Base-by-base conservation (phyloP, 2,888 invertebrate species). In the Spialia ferax region DNA sequence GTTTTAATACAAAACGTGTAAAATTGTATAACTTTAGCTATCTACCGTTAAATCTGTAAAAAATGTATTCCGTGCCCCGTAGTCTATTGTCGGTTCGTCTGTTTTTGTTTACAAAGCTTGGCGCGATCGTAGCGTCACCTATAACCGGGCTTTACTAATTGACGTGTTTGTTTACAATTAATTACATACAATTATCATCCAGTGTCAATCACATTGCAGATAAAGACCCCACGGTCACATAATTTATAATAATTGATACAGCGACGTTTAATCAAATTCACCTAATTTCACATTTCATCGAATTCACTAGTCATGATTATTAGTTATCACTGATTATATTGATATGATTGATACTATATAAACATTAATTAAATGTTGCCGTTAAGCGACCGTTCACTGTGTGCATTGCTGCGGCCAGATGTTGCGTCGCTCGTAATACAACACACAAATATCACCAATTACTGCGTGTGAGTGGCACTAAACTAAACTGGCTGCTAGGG, bases 11-110 rank as follows among this genome's bases (percentile, higher is more conserved):
- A 63, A 69, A 69, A 62, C 7, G 52, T 62, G 59, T 71, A 61
- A 66, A 45, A 61, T 70, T 55, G 67, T 67, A 67, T 55, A 67
- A 60, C 42, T 52, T 62, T 52, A 52, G 38, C 52, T 66, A 66
- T 66, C 66, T 66, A 54, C 26, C 3, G 1, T 59, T 54, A 57
- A 26, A 66, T 54, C 52, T 66, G 66, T 66, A 60, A 60, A 54
- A 52, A 60, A 54, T 18, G 18, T 60, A 59, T 52, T 29, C 20
- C 52, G 29, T 66, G 59, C 52, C 50, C 26, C 60, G 20, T 60
- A 66, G 20, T 54, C 66, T 66, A 65, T 60, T 66, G 59, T 54
- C 42, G 22, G 45, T 60, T 54, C 38, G 4, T 50, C 7, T 60
- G 50, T 50, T 38, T 29, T 60, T 42, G 32, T 48, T 18, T 35